phyloP scores from a whole-genome alignment of 2,888 invertebrate species.

The Eristalis tenax region DNA sequence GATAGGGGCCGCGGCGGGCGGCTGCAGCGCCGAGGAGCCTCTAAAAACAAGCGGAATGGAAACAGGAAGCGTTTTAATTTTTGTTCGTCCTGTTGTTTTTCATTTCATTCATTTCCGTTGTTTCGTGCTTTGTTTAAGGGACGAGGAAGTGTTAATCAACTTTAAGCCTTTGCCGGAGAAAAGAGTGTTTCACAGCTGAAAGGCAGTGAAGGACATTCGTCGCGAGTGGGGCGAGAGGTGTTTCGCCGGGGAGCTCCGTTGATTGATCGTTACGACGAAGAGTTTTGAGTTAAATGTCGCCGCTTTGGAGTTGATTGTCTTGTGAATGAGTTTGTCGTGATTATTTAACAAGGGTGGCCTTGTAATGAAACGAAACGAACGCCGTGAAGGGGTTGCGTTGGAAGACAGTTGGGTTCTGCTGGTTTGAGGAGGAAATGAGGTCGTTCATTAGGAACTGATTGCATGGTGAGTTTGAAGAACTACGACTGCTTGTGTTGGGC shows the following conservation, averaged over 20 bases:
- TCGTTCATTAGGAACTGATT: neutral
- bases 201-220: conserved; percentile 60
- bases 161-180: conserved; percentile 57
- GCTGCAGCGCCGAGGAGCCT: conserved; percentile 50
- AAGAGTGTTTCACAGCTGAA: conserved; percentile 26
- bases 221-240: conserved; percentile 25
- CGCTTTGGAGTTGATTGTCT: conserved; percentile 21
- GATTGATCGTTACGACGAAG: conserved; percentile 32
- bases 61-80: conserved; percentile 60
- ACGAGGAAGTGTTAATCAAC: conserved; percentile 70
- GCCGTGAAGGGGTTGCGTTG: neutral
- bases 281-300: conserved; percentile 48
- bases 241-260: conserved; percentile 38
- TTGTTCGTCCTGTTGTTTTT: conserved; percentile 3
- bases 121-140: conserved; percentile 18
- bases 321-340: neutral
- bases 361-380: neutral
- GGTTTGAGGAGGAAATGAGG: neutral
- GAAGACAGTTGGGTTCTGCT: neutral
- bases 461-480: neutral
- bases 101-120: neutral
- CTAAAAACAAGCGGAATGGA: conserved; percentile 60
- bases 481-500: neutral
- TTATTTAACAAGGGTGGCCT: neutral
- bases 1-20: conserved; percentile 60